phyloP scores from a whole-genome alignment of 2,888 invertebrate species.

The Operophtera brumata region DNA sequence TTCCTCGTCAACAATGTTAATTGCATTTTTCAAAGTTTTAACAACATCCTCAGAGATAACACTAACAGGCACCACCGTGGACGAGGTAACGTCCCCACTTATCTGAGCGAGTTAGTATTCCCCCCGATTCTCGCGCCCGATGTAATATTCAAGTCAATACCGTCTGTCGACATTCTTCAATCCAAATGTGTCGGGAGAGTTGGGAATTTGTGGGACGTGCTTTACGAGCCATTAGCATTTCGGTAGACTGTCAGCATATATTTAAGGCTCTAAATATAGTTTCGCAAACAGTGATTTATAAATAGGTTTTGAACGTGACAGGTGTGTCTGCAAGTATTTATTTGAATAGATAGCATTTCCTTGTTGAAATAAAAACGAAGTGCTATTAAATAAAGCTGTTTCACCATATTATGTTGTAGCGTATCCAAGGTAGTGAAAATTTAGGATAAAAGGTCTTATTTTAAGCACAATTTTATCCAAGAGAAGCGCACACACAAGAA shows the following conservation, averaged over 20 bases:
- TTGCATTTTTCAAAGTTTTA: too few relatives aligned
- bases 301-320: slow-evolving; percentile 5
- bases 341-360: slow-evolving; percentile 5
- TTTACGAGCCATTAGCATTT: slow-evolving; percentile 22
- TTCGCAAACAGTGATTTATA: not conserved
- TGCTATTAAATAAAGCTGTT: not conserved
- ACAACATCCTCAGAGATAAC: too few relatives aligned
- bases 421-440: too few relatives aligned
- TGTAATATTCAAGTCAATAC: slow-evolving; percentile 47
- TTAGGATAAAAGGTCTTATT: too few relatives aligned
- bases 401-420: too few relatives aligned
- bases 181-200: slow-evolving; percentile 43
- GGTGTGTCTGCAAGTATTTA: not conserved
- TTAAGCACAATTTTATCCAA: not conserved
- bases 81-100: too few relatives aligned
- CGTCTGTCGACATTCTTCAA: slow-evolving; percentile 34
- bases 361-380: not conserved
- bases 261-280: not conserved
- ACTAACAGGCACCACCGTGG: too few relatives aligned
- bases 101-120: slow-evolving; percentile 34
- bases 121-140: slow-evolving; percentile 31
- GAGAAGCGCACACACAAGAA: not conserved
- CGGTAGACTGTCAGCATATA: slow-evolving; percentile 18
- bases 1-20: too few relatives aligned
- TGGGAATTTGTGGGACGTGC: slow-evolving; percentile 43